A percentile compares a stretch with the other conserved stretches of the same genome.
Conservation (phyloP, 2,888 invertebrate species). For the Himalopsyche tibetana region DNA sequence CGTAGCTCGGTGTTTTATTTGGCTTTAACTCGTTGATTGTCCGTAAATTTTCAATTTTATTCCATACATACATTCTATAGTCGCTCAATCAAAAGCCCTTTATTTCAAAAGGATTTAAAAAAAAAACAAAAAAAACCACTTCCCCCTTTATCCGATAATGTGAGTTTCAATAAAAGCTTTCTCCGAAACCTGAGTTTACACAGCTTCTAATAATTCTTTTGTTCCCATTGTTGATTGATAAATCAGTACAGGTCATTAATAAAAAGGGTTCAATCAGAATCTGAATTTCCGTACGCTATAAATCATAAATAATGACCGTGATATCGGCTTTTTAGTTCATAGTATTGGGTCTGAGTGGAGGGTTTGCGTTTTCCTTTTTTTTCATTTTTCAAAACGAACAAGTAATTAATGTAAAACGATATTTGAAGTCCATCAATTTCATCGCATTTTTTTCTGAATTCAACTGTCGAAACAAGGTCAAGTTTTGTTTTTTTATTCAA, state of each 20-base stretch:
- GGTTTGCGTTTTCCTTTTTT: neutral
- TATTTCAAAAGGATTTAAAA: neutral
- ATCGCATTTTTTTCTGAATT: neutral
- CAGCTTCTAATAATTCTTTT: neutral
- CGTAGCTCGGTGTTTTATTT: too few relatives aligned
- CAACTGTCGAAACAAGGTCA: neutral
- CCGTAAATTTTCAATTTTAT: too few relatives aligned
- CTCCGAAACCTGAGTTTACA: neutral
- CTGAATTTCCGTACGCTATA: slow-evolving; percentile 14
- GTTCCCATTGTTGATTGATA: slow-evolving; percentile 26
- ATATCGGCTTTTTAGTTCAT: slow-evolving; percentile 16
- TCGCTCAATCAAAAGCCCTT: neutral
- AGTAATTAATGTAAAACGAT: neutral
- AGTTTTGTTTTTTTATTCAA: neutral
- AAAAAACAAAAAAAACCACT: neutral
- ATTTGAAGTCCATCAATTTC: neutral
- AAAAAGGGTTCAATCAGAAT: slow-evolving; percentile 17
- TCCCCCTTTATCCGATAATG: slow-evolving; percentile 10
- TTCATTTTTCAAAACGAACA: slow-evolving; percentile 5
- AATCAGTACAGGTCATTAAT: slow-evolving; percentile 16
- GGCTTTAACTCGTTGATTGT: too few relatives aligned
- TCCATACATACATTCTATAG: too few relatives aligned
- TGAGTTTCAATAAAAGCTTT: slow-evolving; percentile 11
- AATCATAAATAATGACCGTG: slow-evolving; percentile 29
- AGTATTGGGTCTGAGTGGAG: neutral